phyloP scores from a whole-genome alignment of 2,113 vertebrate species.

The Apteryx owenii region DNA sequence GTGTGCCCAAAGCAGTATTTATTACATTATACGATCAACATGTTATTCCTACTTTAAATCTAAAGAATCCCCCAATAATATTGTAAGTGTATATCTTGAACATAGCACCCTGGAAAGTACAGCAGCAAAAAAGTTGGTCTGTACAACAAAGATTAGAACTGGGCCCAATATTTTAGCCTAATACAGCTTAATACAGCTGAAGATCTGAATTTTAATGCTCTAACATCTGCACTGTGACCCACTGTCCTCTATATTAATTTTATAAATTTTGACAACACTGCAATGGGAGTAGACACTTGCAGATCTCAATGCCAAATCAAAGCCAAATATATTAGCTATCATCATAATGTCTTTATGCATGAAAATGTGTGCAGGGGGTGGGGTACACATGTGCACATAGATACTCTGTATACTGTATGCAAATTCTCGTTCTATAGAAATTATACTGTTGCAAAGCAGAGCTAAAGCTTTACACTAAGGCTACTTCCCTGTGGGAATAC shows the following conservation, averaged over 20 bases:
- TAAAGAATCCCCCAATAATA: not conserved
- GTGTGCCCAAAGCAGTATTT: not conserved
- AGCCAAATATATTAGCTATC: not conserved
- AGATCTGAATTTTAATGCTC: not conserved
- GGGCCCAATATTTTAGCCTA: not conserved
- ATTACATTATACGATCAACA: not conserved
- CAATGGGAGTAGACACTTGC: not conserved
- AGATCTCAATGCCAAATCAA: not conserved
- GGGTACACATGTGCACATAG: not conserved
- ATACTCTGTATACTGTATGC: not conserved
- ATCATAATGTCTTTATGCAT: not conserved
- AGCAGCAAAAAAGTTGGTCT: not conserved
- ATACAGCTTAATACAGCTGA: not conserved
- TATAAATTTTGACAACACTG: not conserved
- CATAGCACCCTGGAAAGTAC: rapidly evolving
- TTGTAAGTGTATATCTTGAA: not conserved
- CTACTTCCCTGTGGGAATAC: constrained; percentile 66
- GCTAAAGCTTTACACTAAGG: constrained; percentile 67
- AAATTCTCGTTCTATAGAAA: constrained; percentile 72
- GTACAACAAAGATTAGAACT: not conserved
- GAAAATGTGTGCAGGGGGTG: not conserved
- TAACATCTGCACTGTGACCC: not conserved
- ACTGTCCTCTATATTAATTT: not conserved
- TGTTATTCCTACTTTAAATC: not conserved
- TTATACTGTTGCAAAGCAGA: constrained; percentile 70